phyloP scores from a whole-genome alignment of 2,797 vertebrate genomes.

The Spatula versicolor region DNA sequence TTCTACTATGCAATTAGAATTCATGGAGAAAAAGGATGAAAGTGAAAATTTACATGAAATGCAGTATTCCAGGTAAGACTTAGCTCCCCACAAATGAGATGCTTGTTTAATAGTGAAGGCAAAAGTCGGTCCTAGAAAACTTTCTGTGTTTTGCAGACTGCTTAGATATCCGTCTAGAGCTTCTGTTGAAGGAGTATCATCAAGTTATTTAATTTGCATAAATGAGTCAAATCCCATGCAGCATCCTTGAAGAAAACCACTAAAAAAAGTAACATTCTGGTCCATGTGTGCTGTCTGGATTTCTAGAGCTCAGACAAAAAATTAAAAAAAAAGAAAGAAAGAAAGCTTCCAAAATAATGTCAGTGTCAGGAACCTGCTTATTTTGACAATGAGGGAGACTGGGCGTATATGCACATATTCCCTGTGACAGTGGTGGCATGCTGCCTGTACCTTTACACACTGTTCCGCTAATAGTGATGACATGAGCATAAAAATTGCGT shows the following conservation, averaged over 20 bases:
- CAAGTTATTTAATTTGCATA: slow-evolving; percentile 66
- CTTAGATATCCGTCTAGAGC: slow-evolving; percentile 43
- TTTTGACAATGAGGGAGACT: not conserved
- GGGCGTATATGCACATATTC: not conserved
- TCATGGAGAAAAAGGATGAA: not conserved
- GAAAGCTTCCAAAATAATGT: not conserved
- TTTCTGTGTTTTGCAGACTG: slow-evolving; percentile 53
- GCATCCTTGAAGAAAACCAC: slow-evolving; percentile 48
- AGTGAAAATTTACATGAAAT: not conserved
- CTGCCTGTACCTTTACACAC: not conserved
- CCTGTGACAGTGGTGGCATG: not conserved
- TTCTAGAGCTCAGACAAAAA: slow-evolving; percentile 20
- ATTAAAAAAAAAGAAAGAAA: no score
- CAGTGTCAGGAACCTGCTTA: not conserved
- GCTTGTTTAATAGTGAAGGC: slow-evolving; percentile 36
- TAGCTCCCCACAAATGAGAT: not conserved
- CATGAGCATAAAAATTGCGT: not conserved
- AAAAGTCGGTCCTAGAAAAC: slow-evolving; percentile 18
- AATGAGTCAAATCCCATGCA: slow-evolving; percentile 64
- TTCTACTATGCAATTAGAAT: not conserved
- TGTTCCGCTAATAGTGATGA: not conserved
- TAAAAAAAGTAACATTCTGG: slow-evolving; percentile 59
- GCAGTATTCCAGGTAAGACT: rapidly evolving
- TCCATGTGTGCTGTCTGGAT: slow-evolving; percentile 39
- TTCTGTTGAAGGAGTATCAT: slow-evolving; percentile 58